Percentiles rank a stretch among this genome's conserved stretches.
Conservation (phyloP, 2,888 invertebrate species). For the Ommatoiulus sabulosus region DNA sequence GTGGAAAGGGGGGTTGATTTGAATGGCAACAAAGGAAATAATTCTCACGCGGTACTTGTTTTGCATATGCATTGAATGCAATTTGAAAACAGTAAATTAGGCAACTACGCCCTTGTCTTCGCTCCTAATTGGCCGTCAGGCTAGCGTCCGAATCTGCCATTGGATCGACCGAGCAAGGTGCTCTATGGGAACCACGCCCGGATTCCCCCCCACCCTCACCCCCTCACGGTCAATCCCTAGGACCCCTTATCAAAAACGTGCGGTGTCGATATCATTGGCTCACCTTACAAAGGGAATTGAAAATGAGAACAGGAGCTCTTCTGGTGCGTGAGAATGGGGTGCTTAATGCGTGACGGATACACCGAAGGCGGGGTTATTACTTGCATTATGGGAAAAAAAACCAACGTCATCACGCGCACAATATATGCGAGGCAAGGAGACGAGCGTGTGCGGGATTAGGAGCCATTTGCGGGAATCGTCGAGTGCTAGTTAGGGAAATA, state of each 20-base stretch:
- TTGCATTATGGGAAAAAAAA: not conserved
- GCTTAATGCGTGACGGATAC: slow-evolving; percentile 12
- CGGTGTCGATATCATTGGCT: not conserved
- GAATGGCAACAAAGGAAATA: slow-evolving; percentile 12
- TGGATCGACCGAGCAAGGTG: not conserved
- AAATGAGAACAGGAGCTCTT: not conserved
- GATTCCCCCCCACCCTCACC: not conserved
- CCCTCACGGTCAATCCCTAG: too few relatives aligned
- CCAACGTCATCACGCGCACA: not conserved
- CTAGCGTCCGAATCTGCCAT: not conserved
- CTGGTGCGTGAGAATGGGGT: slow-evolving; percentile 2
- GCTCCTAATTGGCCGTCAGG: not conserved
- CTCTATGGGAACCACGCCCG: not conserved
- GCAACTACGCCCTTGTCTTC: not conserved
- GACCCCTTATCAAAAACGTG: too few relatives aligned
- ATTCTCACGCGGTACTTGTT: not conserved
- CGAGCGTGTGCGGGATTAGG: not conserved
- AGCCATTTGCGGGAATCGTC: not conserved
- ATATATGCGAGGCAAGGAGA: too few relatives aligned
- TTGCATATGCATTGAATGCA: not conserved
- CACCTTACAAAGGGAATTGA: slow-evolving; percentile 3
- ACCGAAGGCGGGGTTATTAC: slow-evolving; percentile 3
- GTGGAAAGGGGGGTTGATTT: slow-evolving; percentile 10
- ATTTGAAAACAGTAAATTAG: slow-evolving; percentile 10
- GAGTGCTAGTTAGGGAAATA: not conserved